Evolutionary conservation across 1,140 invertebrate species (phyloP), one percentile per base, ranked within the genome.

Genomic region (Drosophila navojoa): DNA sequence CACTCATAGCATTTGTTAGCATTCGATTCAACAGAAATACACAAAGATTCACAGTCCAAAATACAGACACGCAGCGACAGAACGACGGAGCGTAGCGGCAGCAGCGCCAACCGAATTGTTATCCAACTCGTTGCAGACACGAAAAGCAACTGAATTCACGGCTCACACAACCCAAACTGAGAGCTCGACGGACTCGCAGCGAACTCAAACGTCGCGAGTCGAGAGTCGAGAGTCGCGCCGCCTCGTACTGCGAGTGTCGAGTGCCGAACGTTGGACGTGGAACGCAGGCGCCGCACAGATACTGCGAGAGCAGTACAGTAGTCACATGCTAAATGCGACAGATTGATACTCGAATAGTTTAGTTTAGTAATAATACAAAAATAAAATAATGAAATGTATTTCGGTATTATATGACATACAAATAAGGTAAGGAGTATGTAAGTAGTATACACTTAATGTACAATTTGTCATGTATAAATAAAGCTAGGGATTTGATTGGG

Each of bases 41-140:
- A 3, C 19, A 29, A 11, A 57, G 61, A 47, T 44, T 47, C 53
- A 54, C 47, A 40, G 42, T 27, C 40, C 22, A 27, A 40, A 40
- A 45, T 45, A 67, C 38, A 71, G 38, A 71, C 67, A 77, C 71
- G 80, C 60, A 67, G 71, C 70, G 66, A 38, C 35, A 11, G 35
- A 38, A 11, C 35, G 35, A 38, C 61, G 10, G 47, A 45, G 42
- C 42, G 42, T 62, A 79, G 55, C 59, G 77, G 40, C 70, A 62
- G 68, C 71, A 77, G 66, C 63, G 79, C 76, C 68, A 79, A 42
- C 80, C 79, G 79, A 62, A 76, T 61, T 72, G 63, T 64, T 78
- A 82, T 82, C 82, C 84, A 82, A 79, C 78, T 76, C 81, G 78
- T 70, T 81, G 77, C 79, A 87, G 64, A 78, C 76, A 76, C 76